Conservation (phyloP, 1,140 invertebrate species). For the Dendroctonus ponderosae region DNA sequence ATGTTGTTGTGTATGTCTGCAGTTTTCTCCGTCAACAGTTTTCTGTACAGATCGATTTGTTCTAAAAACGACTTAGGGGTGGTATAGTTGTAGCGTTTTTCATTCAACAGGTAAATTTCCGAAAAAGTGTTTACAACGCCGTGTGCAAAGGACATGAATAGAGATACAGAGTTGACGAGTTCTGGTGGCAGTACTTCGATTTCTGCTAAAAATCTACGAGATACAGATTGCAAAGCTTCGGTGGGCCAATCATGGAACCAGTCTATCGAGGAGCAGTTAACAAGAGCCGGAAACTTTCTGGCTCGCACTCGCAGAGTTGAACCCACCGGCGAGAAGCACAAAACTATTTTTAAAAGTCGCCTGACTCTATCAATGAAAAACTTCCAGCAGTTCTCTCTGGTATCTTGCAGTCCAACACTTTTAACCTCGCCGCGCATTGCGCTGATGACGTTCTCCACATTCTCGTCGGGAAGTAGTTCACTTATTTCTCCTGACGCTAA, state of each 20-base stretch:
- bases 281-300: slow-evolving; percentile 91
- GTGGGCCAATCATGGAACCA: slow-evolving; percentile 97
- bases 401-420: slow-evolving; percentile 77
- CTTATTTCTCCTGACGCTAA: slow-evolving; percentile 92
- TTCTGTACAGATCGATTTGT: slow-evolving; percentile 84
- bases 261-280: slow-evolving; percentile 89
- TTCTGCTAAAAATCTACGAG: slow-evolving; percentile 75
- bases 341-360: slow-evolving; percentile 70
- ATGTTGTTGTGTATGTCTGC: slow-evolving; percentile 77
- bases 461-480: slow-evolving; percentile 87
- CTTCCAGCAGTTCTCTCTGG: slow-evolving; percentile 91
- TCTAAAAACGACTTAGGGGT: slow-evolving; percentile 96
- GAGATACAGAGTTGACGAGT: slow-evolving; percentile 66
- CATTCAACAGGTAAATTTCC: slow-evolving; percentile 76
- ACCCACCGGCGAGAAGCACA: slow-evolving; percentile 92
- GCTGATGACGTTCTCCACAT: slow-evolving; percentile 84
- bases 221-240: slow-evolving; percentile 87
- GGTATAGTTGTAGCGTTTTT: slow-evolving; percentile 92
- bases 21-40: slow-evolving; percentile 76
- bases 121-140: slow-evolving; percentile 86
- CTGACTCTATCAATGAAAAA: slow-evolving; percentile 92
- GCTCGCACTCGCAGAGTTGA: slow-evolving; percentile 78
- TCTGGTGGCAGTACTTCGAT: slow-evolving; percentile 65
- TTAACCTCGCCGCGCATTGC: slow-evolving; percentile 84
- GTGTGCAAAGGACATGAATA: slow-evolving; percentile 91